Evolutionary conservation across 2,888 invertebrate species (phyloP), one percentile per base, ranked within the genome.

Genomic region (Hofmannophila pseudospretella): DNA sequence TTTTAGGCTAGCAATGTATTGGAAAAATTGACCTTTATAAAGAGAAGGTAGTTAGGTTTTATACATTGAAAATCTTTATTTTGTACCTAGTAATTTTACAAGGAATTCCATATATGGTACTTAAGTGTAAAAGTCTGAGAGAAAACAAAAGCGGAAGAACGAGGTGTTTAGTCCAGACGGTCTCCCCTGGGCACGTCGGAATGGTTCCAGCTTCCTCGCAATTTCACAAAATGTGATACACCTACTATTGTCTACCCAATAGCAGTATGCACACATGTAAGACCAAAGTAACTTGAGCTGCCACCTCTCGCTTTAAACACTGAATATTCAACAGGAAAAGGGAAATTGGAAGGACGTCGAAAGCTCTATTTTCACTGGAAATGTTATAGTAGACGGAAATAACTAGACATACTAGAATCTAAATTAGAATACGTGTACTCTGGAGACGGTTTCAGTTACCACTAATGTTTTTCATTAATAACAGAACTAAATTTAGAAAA

Each of bases 141-240:
- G n/a, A n/a, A 36, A 36, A 12, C 32, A 59, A 60, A 58, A 64
- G 66, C 55, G 61, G 67, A 62, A 67, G 57, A 75, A 75, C 67
- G 72, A 75, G 69, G 73, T 77, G 79, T 78, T 81, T 74, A 80
- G 82, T 66, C 72, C 75, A 75, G 76, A 75, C 78, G 53, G 54
- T 64, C 62, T 78, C 81, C 81, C 81, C 54, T 64, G 81, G 75
- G 81, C 66, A 59, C 58, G 54, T 44, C 52, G 61, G 64, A 58
- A 49, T 67, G 26, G 34, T 11, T 58, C 47, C 61, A 60, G 69
- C 70, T 73, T 77, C 75, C 78, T 75, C 67, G 78, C 80, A 79
- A 81, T 80, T 82, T 80, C 80, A 70, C 76, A 75, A 77, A 77
- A 75, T 57, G 65, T 69, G 55, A 67, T 68, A 75, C 61, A 67